Conservation (phyloP, 1,140 invertebrate species). For the Camponotus floridanus region DNA sequence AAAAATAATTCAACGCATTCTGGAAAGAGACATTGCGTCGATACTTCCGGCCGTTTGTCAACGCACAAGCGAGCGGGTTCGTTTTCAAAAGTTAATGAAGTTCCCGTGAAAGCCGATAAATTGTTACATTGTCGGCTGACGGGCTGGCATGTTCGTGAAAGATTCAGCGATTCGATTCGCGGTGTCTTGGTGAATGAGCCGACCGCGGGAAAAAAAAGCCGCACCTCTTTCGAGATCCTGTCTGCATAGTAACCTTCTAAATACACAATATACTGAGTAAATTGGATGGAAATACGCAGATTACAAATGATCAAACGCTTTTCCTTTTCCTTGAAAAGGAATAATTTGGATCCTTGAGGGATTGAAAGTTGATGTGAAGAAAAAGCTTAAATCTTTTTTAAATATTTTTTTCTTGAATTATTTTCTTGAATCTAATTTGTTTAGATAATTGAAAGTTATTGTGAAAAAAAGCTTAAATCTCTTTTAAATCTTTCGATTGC, state of each 20-base stretch:
- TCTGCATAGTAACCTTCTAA: background rate
- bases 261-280: conserved; percentile 36
- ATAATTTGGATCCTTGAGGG: no score
- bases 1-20: conserved; percentile 29
- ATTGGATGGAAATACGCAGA: conserved; percentile 30
- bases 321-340: background rate
- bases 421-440: no score
- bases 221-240: conserved; percentile 19
- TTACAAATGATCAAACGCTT: background rate
- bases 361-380: no score
- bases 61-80: background rate
- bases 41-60: conserved; percentile 54
- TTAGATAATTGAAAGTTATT: no score
- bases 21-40: background rate
- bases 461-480: no score
- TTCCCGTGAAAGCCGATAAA: conserved; percentile 29
- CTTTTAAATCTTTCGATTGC: no score
- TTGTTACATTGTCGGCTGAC: conserved; percentile 35
- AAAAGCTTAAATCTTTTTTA: no score
- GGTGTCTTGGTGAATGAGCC: conserved; percentile 39
- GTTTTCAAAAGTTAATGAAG: conserved; percentile 52
- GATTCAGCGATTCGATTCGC: conserved; percentile 41
- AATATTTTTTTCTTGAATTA: no score
- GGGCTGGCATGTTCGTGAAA: conserved; percentile 16
- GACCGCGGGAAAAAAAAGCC: conserved; percentile 32